phyloP scores from a whole-genome alignment of 2,888 invertebrate genomes.

The Heliconius cydno region DNA sequence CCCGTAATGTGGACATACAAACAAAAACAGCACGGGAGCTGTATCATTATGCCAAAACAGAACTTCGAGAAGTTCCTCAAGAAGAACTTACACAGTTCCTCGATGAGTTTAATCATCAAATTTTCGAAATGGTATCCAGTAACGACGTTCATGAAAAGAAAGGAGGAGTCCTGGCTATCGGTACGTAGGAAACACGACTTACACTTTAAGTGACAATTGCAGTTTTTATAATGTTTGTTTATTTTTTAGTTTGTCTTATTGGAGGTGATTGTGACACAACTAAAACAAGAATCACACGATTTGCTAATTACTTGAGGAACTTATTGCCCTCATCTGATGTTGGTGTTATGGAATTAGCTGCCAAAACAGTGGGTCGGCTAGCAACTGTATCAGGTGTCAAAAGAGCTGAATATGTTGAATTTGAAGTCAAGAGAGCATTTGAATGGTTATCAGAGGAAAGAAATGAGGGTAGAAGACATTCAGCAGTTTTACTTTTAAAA shows the following conservation, averaged over 20 bases:
- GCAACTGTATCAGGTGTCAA: constrained; percentile 96
- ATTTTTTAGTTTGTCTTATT: constrained; percentile 92
- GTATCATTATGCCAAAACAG: constrained; percentile 95
- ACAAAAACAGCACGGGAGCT: constrained; percentile 94
- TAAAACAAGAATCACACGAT: constrained; percentile 94
- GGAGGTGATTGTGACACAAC: constrained; percentile 97
- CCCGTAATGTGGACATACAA: constrained; percentile 92
- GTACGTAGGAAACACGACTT: constrained; percentile 69
- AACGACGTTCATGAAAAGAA: constrained; percentile 96
- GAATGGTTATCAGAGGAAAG: constrained; percentile 97
- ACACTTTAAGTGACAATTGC: neutral
- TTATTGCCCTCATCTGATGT: constrained; percentile 95
- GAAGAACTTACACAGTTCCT: constrained; percentile 96
- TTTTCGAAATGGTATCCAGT: constrained; percentile 97
- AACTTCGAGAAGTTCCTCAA: constrained; percentile 93
- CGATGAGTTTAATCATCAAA: constrained; percentile 97
- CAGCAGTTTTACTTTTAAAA: constrained; percentile 94
- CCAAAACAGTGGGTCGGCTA: constrained; percentile 96
- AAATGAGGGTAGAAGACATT: constrained; percentile 95
- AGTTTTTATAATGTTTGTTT: constrained; percentile 3
- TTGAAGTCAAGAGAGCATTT: constrained; percentile 97
- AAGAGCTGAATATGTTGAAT: constrained; percentile 98
- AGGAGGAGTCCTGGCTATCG: constrained; percentile 97
- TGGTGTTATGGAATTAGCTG: constrained; percentile 97
- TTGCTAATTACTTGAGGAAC: constrained; percentile 96